phyloP scores from a whole-genome alignment of 2,113 vertebrate genomes.

The Mobula birostris region DNA sequence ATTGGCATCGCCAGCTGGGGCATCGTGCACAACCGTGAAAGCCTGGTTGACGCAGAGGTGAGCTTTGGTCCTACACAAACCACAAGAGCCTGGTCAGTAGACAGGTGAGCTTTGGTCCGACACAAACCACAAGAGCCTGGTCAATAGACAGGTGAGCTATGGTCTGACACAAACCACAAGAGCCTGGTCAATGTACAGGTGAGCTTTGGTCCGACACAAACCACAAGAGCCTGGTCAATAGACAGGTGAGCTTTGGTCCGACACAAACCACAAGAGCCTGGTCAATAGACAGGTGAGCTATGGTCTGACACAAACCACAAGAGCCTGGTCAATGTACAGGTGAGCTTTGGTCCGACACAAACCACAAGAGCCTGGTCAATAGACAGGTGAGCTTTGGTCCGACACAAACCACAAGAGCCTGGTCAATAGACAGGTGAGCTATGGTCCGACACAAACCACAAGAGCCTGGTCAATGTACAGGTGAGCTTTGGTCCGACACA shows the following conservation, averaged over 20 bases:
- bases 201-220: background rate
- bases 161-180: background rate
- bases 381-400: slow-evolving; percentile 45
- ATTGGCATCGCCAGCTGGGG: slow-evolving; percentile 94
- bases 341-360: slow-evolving; percentile 37
- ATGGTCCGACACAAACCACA: background rate
- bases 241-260: slow-evolving; percentile 45
- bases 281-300: slow-evolving; percentile 44
- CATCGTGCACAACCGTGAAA: slow-evolving; percentile 69
- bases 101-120: slow-evolving; percentile 45
- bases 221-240: no score
- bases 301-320: background rate
- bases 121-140: no score
- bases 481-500: no score
- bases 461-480: no score
- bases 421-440: slow-evolving; percentile 37
- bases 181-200: slow-evolving; percentile 43
- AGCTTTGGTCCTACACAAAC: background rate
- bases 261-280: no score
- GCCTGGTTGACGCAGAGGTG: slow-evolving; percentile 54
- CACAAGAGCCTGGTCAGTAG: no score
- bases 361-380: no score
- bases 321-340: slow-evolving; percentile 39
- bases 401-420: no score
- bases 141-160: slow-evolving; percentile 45